These are phyloP conservation scores for Colaptes auratus DNA, from an alignment of 2,113 vertebrate genomes.

Conservation along the genomic window DNA sequence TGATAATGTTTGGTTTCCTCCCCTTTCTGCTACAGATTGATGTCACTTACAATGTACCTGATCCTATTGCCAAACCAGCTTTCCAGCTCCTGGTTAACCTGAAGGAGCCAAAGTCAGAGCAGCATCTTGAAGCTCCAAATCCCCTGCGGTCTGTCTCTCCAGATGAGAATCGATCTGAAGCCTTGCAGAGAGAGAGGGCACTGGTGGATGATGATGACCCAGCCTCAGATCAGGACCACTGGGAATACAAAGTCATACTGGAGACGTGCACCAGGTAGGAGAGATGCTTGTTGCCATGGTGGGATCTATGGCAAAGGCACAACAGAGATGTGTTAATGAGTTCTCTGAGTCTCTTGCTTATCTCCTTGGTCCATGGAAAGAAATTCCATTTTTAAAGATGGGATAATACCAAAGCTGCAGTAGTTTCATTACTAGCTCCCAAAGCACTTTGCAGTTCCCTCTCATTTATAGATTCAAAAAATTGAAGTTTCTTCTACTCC, in stretches of 20 bases:
- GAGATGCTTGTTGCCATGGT: not conserved
- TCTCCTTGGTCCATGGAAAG: not conserved
- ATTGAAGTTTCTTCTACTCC: not conserved
- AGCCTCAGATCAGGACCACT: slow-evolving; percentile 84
- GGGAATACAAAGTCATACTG: slow-evolving; percentile 86
- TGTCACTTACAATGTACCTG: slow-evolving; percentile 90
- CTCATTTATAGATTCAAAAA: not conserved
- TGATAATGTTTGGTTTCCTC: not conserved
- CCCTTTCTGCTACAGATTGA: slow-evolving; percentile 79
- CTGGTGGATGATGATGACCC: slow-evolving; percentile 88
- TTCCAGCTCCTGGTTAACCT: slow-evolving; percentile 90
- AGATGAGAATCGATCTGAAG: slow-evolving; percentile 71
- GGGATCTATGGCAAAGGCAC: not conserved
- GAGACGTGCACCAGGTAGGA: slow-evolving; percentile 89
- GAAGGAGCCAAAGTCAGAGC: slow-evolving; percentile 82
- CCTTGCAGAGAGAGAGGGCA: slow-evolving; percentile 71
- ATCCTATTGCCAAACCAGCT: slow-evolving; percentile 88
- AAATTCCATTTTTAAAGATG: not conserved
- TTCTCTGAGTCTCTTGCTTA: not conserved
- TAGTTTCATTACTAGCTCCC: not conserved
- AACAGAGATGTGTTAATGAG: not conserved
- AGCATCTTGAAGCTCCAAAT: slow-evolving; percentile 13
- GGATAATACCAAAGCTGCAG: not conserved
- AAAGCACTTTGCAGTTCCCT: not conserved
- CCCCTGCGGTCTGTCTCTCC: slow-evolving; percentile 56